Evolutionary conservation across 1,140 invertebrate species (phyloP), one percentile per base, ranked within the genome.

Genomic region (Neodiprion pinetum): DNA sequence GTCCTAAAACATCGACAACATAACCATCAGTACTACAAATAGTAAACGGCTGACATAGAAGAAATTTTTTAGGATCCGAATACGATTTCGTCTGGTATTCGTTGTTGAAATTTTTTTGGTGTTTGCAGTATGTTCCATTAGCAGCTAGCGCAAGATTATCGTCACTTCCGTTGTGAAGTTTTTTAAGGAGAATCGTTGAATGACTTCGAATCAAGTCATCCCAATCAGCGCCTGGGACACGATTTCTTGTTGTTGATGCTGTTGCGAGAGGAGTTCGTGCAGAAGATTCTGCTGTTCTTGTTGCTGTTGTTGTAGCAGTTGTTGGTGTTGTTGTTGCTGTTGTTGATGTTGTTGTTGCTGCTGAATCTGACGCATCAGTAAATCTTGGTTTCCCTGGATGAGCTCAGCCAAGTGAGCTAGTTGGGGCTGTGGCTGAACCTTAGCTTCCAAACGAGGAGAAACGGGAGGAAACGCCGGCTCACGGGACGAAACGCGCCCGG

Each of bases 121-220:
- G 70, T 49, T 47, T 23, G 17, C 12, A 47, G 53, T 71, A 11
- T 49, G 17, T 21, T 21, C 7, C 10, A 71, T 48, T 8, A 71
- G 48, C 48, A 21, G 17, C 17, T 21, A 21, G 17, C 17, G 17
- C 17, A 21, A 21, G 17, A 1, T 21, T 21, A 21, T 75, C 66
- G 28, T 75, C 74, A 21, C 3, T 11, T 8, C 50, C 9, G 23
- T 71, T 40, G 1, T 61, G 71, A 40, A 77, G 69, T 17, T 72
- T 70, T 67, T 70, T 69, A 12, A 70, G 72, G 48, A 69, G 72
- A 40, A 47, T 9, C 7, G 74, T 47, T 3, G 76, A 73, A 49
- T 71, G 70, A 67, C 75, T 70, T 1, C n/a, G 9, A n/a, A 77
- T 72, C 10, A 78, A 48, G 69, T 73, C 47, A 14, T 72, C 69